phyloP scores from a whole-genome alignment of 2,113 vertebrate species.

The Alligator mississippiensis region DNA sequence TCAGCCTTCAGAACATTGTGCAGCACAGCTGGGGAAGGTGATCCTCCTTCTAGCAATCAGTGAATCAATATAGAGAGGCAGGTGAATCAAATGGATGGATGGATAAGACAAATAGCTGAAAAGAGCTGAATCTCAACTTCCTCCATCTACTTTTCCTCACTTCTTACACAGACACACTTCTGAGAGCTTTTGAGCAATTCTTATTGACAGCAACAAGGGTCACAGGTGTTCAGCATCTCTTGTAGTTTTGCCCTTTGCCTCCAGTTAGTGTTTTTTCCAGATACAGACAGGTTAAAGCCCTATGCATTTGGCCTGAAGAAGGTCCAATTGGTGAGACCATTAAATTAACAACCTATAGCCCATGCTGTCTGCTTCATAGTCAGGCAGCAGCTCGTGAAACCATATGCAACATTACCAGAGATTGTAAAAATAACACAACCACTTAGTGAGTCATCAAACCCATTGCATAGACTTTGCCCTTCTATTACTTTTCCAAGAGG shows the following conservation, averaged over 20 bases:
- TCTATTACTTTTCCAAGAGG: not conserved
- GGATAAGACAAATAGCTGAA: constrained; percentile 9
- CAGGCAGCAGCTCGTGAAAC: constrained; percentile 6
- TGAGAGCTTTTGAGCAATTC: not conserved
- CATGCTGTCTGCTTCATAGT: not conserved
- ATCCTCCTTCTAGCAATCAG: not conserved
- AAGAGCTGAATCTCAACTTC: not conserved
- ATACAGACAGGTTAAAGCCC: not conserved
- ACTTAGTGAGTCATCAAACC: constrained; percentile 36
- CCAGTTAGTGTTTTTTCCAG: not conserved
- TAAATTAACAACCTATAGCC: not conserved
- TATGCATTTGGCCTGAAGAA: constrained; percentile 8
- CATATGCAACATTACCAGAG: not conserved
- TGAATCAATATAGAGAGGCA: not conserved
- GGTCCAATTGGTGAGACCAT: not conserved
- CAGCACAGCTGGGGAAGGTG: not conserved
- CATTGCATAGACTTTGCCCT: not conserved
- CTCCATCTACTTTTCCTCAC: constrained; percentile 4
- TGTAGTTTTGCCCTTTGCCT: not conserved
- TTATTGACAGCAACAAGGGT: accelerated
- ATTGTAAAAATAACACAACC: not conserved
- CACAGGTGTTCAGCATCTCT: not conserved
- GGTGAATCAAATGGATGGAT: not conserved
- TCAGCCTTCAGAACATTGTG: not conserved
- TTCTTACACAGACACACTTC: not conserved